These are phyloP conservation scores for Piscicola geometra DNA, from an alignment of 2,888 invertebrate genomes.

Conservation along the genomic window DNA sequence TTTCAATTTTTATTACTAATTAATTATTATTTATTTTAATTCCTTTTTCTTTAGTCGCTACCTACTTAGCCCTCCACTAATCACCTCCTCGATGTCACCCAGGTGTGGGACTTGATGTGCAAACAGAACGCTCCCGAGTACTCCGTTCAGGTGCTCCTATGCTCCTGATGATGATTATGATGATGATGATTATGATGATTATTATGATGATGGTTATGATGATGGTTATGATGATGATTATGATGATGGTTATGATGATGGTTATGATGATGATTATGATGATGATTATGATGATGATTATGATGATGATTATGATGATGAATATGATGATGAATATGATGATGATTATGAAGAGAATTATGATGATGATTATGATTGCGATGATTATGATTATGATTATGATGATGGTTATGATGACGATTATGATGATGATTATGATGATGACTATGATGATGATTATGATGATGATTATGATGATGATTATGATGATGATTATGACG, in stretches of 20 bases:
- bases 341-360: not conserved
- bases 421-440: not conserved
- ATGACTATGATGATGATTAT: not conserved
- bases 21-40: too few relatives aligned
- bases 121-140: slow-evolving; percentile 59
- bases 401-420: not conserved
- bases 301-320: not conserved
- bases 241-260: not conserved
- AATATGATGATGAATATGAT: not conserved
- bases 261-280: not conserved
- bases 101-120: slow-evolving; percentile 73
- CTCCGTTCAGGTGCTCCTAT: slow-evolving; percentile 7
- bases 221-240: not conserved
- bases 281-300: not conserved
- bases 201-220: not conserved
- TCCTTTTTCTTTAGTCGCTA: too few relatives aligned
- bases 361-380: not conserved
- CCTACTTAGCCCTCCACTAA: too few relatives aligned
- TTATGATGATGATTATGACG: not conserved
- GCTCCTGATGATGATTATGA: not conserved
- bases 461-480: not conserved
- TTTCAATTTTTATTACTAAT: too few relatives aligned
- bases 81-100: too few relatives aligned
- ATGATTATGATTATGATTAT: not conserved
- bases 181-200: not conserved